Base-by-base conservation (phyloP, 2,113 vertebrate genomes). In the Tupaia tana region DNA sequence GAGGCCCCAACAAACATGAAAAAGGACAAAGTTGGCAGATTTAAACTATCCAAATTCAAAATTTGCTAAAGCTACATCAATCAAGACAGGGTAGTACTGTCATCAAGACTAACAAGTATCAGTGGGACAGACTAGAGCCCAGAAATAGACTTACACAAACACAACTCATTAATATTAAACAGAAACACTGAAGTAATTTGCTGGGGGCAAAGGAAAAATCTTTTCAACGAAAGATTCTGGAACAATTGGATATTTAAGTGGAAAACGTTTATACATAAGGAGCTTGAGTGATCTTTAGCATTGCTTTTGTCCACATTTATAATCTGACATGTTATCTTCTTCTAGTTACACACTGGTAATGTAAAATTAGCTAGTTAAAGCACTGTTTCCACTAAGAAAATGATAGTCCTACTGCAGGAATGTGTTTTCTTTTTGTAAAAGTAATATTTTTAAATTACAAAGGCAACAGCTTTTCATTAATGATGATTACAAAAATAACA, bases 351-450 rank as follows among this genome's bases (percentile, higher is more conserved):
- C 8, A 31, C 31, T 77, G 29, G 22, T 81, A 80, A 90, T 81
- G 3, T 31, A 59, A 9, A 64, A 54, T 54, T 24, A 63, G 66
- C 69, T 85, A 43, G 86, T n/a, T 66, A 67, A 87, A 69, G 22
- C 24, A 67, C 9, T 52, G 0, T 86, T 73, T 67, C 63, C 8
- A 73, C 16, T 31, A 78, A 82, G 34, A 64, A 7, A n/a, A 52
- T 69, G 58, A 77, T 67, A 58, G 63, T 92, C 14, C 19, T 67
- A 73, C 7, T 78, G 10, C 16, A 70, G 52, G n/a, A 2, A 0
- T 69, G 71, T 73, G 9, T 96, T 93, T 59, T 66, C 20, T 94
- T 77, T 67, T 86, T 85, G 92, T 89, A 67, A 84, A 95, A 83
- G 63, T 34, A 66, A 85, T 22, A 6, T 29, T 97, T 85, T 88